Conservation (phyloP, 2,113 vertebrate species). For the Chlorodrepanis virens region DNA sequence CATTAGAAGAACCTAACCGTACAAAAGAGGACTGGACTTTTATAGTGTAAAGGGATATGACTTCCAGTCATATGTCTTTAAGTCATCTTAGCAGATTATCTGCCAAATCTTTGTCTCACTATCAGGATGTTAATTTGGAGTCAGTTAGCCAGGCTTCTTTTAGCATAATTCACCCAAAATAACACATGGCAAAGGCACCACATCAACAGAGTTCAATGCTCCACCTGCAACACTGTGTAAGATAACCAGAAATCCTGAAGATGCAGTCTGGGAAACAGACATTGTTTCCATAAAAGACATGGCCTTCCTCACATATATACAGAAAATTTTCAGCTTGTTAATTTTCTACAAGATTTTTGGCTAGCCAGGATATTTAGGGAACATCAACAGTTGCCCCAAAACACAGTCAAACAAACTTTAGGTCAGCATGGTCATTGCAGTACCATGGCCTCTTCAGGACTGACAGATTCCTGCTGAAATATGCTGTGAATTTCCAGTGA, state of each 20-base stretch:
- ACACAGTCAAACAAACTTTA: not conserved
- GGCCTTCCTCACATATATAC: not conserved
- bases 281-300: not conserved
- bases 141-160: not conserved
- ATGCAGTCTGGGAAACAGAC: not conserved
- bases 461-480: not conserved
- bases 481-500: not conserved
- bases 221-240: not conserved
- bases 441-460: fast-evolving
- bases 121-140: not conserved
- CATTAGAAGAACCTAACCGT: not conserved
- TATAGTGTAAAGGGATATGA: not conserved
- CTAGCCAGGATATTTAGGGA: not conserved
- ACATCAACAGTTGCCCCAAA: not conserved
- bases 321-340: not conserved
- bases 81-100: not conserved
- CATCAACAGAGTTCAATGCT: not conserved
- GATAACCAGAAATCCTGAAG: not conserved
- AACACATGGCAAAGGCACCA: not conserved
- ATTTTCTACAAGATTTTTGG: not conserved
- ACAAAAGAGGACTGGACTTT: not conserved
- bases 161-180: not conserved
- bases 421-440: not conserved
- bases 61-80: not conserved
- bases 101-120: not conserved